These are phyloP conservation scores for Blera fallax DNA, from an alignment of 2,888 invertebrate species.

Conservation along the genomic window DNA sequence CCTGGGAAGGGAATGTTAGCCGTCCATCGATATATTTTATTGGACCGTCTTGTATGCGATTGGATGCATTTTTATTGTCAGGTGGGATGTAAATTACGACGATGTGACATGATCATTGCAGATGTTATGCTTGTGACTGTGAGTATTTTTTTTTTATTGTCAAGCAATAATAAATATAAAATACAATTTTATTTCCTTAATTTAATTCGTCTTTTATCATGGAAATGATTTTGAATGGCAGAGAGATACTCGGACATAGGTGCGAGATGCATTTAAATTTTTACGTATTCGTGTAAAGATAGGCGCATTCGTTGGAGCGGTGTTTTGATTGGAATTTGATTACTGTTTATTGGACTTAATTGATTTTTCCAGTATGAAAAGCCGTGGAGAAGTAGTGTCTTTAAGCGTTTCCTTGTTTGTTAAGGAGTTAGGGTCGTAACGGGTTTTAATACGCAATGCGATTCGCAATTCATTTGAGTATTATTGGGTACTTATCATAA, in stretches of 20 bases:
- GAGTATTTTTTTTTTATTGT: conserved; percentile 9
- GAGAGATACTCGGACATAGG: background rate
- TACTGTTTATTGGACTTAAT: background rate
- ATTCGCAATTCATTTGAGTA: no score
- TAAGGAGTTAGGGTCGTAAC: no score
- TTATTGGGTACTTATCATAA: no score
- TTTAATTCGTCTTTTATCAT: conserved; percentile 15
- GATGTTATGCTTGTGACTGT: background rate
- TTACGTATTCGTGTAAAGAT: background rate
- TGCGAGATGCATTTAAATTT: conserved; percentile 7
- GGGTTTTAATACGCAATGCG: no score
- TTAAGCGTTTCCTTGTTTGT: no score
- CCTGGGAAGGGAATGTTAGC: conserved; percentile 2
- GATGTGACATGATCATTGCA: conserved; percentile 55
- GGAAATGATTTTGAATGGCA: conserved; percentile 7
- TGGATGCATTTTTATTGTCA: conserved; percentile 40
- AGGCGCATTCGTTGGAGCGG: background rate
- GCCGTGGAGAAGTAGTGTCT: no score
- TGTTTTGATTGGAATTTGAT: conserved; percentile 42
- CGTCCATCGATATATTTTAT: conserved; percentile 32
- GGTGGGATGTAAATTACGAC: conserved; percentile 65
- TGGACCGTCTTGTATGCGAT: conserved; percentile 4
- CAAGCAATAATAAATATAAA: conserved; percentile 16
- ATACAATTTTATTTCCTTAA: conserved; percentile 38
- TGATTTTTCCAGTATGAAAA: background rate